These are phyloP conservation scores for Platerodrilus igneus DNA, from an alignment of 2,888 invertebrate species.

Conservation along the genomic window DNA sequence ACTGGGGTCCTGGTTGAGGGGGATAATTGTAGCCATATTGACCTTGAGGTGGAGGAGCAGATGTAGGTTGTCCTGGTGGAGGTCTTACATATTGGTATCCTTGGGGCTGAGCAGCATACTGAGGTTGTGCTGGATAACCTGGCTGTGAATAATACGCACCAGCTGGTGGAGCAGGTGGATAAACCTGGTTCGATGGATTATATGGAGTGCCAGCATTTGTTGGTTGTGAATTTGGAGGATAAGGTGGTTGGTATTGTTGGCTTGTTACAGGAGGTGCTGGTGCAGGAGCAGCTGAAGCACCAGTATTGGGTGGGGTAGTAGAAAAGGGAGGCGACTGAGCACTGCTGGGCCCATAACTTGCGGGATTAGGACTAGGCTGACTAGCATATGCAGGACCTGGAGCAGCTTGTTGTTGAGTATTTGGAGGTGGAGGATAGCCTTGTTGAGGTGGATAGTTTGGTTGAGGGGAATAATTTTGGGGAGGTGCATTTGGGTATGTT, in stretches of 20 bases:
- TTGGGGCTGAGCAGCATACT: slow-evolving; percentile 57
- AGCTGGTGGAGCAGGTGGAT: slow-evolving; percentile 41
- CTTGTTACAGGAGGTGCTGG: slow-evolving; percentile 52
- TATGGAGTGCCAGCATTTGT: slow-evolving; percentile 50
- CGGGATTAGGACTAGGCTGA: slow-evolving; percentile 53
- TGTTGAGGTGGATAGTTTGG: slow-evolving; percentile 56
- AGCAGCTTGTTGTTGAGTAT: slow-evolving; percentile 56
- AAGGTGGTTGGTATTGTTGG: slow-evolving; percentile 54
- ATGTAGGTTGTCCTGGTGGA: slow-evolving; percentile 62
- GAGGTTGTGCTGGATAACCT: slow-evolving; percentile 56
- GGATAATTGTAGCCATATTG: slow-evolving; percentile 74
- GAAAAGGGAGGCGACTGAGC: slow-evolving; percentile 63
- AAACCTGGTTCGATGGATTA: slow-evolving; percentile 45
- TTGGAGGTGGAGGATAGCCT: slow-evolving; percentile 54
- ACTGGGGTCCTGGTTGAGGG: slow-evolving; percentile 68
- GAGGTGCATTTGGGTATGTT: slow-evolving; percentile 40
- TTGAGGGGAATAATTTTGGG: slow-evolving; percentile 44
- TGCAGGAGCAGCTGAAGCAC: slow-evolving; percentile 52
- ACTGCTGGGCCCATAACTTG: slow-evolving; percentile 45
- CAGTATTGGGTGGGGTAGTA: slow-evolving; percentile 47
- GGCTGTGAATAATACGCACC: slow-evolving; percentile 53
- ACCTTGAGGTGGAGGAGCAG: slow-evolving; percentile 68
- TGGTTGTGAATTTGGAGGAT: slow-evolving; percentile 49
- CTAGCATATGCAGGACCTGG: slow-evolving; percentile 50
- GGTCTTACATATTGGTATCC: slow-evolving; percentile 63